A percentile compares a stretch with the other conserved stretches of the same genome.
These are phyloP conservation scores for Ameiurus melas DNA, from an alignment of 2,113 vertebrate genomes.

Conservation along the genomic window DNA sequence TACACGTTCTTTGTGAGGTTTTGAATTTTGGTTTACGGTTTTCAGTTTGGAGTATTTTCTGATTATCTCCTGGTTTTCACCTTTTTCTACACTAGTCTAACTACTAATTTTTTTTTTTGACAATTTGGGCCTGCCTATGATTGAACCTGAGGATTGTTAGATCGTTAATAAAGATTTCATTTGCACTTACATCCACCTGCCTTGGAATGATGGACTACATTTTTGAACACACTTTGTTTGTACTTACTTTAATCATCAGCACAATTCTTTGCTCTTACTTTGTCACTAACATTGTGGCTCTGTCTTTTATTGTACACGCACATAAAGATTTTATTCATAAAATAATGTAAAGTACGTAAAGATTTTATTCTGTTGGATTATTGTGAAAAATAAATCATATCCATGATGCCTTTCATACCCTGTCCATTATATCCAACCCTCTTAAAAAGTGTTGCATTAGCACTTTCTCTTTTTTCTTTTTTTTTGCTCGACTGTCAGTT, in stretches of 20 bases:
- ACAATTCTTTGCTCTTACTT: not conserved
- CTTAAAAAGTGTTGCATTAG: constrained; percentile 20
- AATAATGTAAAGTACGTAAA: too few species aligned
- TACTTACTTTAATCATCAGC: not conserved
- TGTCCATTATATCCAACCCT: not conserved
- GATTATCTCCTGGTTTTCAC: not conserved
- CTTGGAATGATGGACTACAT: not conserved
- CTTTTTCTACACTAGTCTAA: not conserved
- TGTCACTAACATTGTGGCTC: not conserved
- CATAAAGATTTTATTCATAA: not conserved
- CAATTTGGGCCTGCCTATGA: not conserved
- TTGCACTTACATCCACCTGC: not conserved
- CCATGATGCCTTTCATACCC: not conserved
- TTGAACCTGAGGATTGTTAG: not conserved
- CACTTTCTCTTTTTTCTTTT: not conserved
- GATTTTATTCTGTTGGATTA: not conserved
- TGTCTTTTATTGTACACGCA: too few species aligned
- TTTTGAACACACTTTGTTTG: not conserved
- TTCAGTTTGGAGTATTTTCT: not conserved
- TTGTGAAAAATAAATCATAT: not conserved
- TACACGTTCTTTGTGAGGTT: not conserved
- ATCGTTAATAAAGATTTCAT: not conserved
- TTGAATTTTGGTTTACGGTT: not conserved
- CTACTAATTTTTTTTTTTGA: too few species aligned
- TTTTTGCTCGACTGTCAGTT: constrained; percentile 15